Evolutionary conservation across 2,797 vertebrate genomes (phyloP).

Genomic region (Myoxocephalus aenaeus): DNA sequence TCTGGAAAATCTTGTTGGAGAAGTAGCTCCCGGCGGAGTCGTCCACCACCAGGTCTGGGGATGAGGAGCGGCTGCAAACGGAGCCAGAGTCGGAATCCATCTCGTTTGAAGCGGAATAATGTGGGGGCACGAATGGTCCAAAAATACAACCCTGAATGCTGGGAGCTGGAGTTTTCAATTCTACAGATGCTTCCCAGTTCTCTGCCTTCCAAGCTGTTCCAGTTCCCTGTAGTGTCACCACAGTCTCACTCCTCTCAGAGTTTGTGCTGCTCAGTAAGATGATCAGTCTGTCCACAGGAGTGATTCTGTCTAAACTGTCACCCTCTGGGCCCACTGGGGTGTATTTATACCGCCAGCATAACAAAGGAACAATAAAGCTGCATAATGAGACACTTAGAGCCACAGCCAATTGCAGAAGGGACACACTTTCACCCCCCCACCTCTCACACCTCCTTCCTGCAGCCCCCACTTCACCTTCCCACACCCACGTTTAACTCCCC

Average conservation of each 20-base stretch:
- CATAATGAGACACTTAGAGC: constrained; percentile 87
- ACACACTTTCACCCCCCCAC: constrained; percentile 78
- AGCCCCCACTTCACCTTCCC: constrained; percentile 72
- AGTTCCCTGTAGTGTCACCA: constrained; percentile 20
- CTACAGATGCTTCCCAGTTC: constrained; percentile 20
- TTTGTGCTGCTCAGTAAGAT: constrained; percentile 29
- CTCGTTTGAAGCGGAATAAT: constrained; percentile 25
- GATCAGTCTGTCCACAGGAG: constrained; percentile 59
- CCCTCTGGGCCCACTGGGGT: constrained; percentile 69
- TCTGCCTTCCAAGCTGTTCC: constrained; percentile 6
- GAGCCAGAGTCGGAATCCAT: constrained; percentile 88
- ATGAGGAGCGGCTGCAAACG: constrained; percentile 85
- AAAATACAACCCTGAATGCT: constrained; percentile 15
- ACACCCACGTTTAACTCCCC: constrained; percentile 67
- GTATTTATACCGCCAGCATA: constrained; percentile 82
- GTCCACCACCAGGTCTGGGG: constrained; percentile 84
- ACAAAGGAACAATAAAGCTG: constrained; percentile 89
- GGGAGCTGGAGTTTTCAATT: not conserved
- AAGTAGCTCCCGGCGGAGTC: constrained; percentile 78
- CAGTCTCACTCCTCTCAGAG: constrained; percentile 47
- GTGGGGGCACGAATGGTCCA: not conserved
- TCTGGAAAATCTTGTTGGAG: constrained; percentile 84
- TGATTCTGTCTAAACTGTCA: constrained; percentile 74
- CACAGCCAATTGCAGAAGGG: constrained; percentile 86
- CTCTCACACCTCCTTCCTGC: constrained; percentile 61